Evolutionary conservation across 2,797 vertebrate species (phyloP).

Genomic region (Tokudaia tokunoshimensis): DNA sequence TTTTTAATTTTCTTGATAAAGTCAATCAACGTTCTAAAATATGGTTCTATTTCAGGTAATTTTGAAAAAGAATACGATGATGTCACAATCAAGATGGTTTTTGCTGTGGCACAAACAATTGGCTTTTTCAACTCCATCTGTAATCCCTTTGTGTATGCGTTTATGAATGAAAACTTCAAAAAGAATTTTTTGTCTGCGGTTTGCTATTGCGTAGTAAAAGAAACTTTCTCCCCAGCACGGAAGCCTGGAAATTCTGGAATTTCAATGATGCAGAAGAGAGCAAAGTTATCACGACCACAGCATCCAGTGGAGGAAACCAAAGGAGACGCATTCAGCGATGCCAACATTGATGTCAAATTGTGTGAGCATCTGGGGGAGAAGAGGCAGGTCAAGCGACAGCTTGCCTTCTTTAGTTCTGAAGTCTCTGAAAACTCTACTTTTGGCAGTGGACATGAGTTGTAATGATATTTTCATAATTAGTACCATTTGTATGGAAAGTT

Average conservation of each 20-base stretch:
- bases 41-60: conserved; percentile 84
- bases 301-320: conserved; percentile 64
- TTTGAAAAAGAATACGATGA: conserved; percentile 89
- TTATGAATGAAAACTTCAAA: conserved; percentile 91
- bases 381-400: conserved; percentile 75
- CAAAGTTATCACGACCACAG: conserved; percentile 61
- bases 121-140: conserved; percentile 91
- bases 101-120: conserved; percentile 88
- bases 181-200: conserved; percentile 89
- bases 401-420: conserved; percentile 81
- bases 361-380: conserved; percentile 80
- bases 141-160: conserved; percentile 91
- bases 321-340: conserved; percentile 86
- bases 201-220: conserved; percentile 87
- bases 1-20: neutral
- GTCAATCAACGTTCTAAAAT: neutral
- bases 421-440: conserved; percentile 73
- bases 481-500: neutral
- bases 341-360: conserved; percentile 87
- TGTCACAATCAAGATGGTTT: conserved; percentile 90
- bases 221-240: conserved; percentile 77
- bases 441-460: conserved; percentile 66
- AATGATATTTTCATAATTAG: neutral
- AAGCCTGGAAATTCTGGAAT: conserved; percentile 79
- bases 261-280: conserved; percentile 81